These are phyloP conservation scores for Phortica variegata DNA, from an alignment of 1,140 invertebrate genomes.

Conservation along the genomic window DNA sequence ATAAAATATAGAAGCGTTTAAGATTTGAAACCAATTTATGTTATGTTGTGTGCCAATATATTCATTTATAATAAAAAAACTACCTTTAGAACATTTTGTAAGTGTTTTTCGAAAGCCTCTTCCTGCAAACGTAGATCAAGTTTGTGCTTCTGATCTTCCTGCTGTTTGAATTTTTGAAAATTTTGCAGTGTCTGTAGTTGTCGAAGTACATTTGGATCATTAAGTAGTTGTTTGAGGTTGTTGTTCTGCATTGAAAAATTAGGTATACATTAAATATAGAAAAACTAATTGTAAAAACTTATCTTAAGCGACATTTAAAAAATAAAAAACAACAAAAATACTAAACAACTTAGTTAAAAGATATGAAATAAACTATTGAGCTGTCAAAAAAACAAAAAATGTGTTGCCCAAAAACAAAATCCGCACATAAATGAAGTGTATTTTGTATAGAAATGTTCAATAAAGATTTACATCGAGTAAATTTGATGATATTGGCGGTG, in stretches of 20 bases:
- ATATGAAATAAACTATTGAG: slow-evolving; percentile 2
- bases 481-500: slow-evolving; percentile 38
- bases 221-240: slow-evolving; percentile 59
- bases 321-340: not conserved
- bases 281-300: slow-evolving; percentile 7
- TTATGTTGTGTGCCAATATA: not conserved
- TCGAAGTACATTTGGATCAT: slow-evolving; percentile 68
- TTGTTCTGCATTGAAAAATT: slow-evolving; percentile 54
- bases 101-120: slow-evolving; percentile 77
- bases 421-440: too few species aligned
- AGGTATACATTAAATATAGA: too few species aligned
- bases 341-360: slow-evolving; percentile 4
- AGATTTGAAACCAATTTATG: not conserved
- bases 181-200: slow-evolving; percentile 63
- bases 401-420: too few species aligned
- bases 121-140: slow-evolving; percentile 71
- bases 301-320: not conserved
- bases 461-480: slow-evolving; percentile 32
- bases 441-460: too few species aligned
- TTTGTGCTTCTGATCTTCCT: slow-evolving; percentile 69
- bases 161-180: slow-evolving; percentile 64
- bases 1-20: slow-evolving; percentile 8
- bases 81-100: slow-evolving; percentile 60
- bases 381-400: too few species aligned
- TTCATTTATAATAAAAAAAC: not conserved